Base-by-base conservation (phyloP, 2,113 vertebrate genomes). In the Nyctibius bracteatus region DNA sequence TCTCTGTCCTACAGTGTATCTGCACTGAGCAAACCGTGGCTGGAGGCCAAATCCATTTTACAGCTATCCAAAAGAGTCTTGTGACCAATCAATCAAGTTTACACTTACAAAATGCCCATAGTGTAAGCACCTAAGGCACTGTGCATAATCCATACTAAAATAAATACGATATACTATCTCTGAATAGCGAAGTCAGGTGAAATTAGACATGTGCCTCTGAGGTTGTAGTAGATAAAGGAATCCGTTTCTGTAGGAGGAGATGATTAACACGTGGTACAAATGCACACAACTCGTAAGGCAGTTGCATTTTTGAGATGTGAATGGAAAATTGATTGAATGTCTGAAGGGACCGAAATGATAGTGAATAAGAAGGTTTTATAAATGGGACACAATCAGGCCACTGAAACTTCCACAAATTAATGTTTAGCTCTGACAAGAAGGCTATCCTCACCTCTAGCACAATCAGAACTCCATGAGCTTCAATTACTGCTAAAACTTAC, bases 31-130 rank as follows among this genome's bases (percentile, higher is more conserved):
- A 95, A 95, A 94, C 77, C 0, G 1, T 95, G 94, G 95, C 96
- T 94, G 82, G 92, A 91, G 91, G 96, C 95, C 96, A 97, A 96
- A 95, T 96, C 95, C 94, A 96, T 97, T 97, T 97, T 95, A 94
- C 83, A 94, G 95, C 94, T 72, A 57, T 97, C 95, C 88, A 94
- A 87, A 94, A 84, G 77, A 89, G 95, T 96, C 96, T 96, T 96
- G 94, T 96, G 96, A 92, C 95, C 92, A 96, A 95, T 97, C 96
- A 95, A 87, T 97, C 95, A 95, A 85, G 92, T 96, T 91, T 92
- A 89, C 95, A 80, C 94, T 92, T 95, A 81, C 1, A 65, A 96
- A 94, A 89, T 80, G 86, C 84, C 94, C 54, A 8, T 75, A 85
- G 94, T 46, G 54, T 91, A 87, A 80, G 78, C 86, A 94, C 91